Percentiles rank a stretch among this genome's conserved stretches.
These are phyloP conservation scores for Zapornia atra DNA, from an alignment of 2,113 vertebrate species.

Conservation along the genomic window DNA sequence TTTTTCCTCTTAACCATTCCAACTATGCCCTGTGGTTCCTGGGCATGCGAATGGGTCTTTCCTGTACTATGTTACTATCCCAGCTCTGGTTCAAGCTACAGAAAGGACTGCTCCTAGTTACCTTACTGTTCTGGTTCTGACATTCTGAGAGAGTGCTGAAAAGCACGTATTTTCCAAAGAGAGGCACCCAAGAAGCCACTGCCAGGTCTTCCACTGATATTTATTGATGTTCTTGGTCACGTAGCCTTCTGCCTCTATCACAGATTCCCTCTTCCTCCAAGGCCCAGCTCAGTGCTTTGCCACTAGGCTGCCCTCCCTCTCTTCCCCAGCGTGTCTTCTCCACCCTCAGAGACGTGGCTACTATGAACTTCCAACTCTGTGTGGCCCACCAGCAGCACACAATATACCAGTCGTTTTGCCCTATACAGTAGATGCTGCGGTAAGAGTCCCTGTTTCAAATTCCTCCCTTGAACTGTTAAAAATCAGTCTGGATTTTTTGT, in stretches of 20 bases:
- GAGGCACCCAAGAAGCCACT: neutral
- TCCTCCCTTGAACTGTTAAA: neutral
- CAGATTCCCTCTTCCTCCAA: neutral
- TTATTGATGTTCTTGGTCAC: neutral
- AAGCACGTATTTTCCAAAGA: neutral
- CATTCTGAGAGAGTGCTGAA: neutral
- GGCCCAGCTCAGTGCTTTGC: neutral
- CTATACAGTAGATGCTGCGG: neutral
- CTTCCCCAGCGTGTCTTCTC: neutral
- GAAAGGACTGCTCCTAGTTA: neutral
- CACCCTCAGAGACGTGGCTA: neutral
- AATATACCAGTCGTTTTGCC: neutral
- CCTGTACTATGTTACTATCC: neutral
- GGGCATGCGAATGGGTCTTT: neutral
- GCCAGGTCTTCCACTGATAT: neutral
- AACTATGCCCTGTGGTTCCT: neutral
- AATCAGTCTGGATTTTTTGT: neutral
- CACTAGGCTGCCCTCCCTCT: neutral
- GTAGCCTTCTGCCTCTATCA: neutral
- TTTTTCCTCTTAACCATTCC: neutral
- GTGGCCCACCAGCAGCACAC: neutral
- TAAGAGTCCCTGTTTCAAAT: neutral
- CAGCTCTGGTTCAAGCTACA: neutral
- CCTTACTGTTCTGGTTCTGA: neutral
- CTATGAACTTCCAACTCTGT: neutral